Conservation (phyloP, 2,888 invertebrate genomes). For the Cyclophora punctaria region DNA sequence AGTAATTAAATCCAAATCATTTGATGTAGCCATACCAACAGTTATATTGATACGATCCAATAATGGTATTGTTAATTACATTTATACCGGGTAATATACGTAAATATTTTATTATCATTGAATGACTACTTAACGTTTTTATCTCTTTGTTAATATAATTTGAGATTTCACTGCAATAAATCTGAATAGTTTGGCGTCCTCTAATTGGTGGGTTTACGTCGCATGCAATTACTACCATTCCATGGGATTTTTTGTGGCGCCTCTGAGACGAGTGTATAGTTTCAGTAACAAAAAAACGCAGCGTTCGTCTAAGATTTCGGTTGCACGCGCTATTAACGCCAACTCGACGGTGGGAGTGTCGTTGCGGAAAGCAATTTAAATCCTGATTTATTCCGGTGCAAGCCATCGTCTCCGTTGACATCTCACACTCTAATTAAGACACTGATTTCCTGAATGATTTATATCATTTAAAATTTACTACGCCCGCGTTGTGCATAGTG, state of each 20-base stretch:
- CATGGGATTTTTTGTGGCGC: conserved; percentile 47
- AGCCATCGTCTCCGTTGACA: conserved; percentile 55
- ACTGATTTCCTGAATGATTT: conserved; percentile 54
- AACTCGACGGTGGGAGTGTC: conserved; percentile 65
- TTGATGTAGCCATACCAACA: conserved; percentile 45
- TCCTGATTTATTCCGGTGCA: conserved; percentile 63
- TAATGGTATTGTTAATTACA: conserved; percentile 49
- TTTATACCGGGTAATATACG: conserved; percentile 39
- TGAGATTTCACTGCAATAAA: conserved; percentile 32
- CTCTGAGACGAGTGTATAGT: conserved; percentile 47
- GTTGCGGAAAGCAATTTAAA: conserved; percentile 68
- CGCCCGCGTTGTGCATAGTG: conserved; percentile 17
- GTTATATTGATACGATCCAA: conserved; percentile 52
- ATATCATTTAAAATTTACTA: conserved; percentile 36
- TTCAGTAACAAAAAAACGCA: conserved; percentile 59
- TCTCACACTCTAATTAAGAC: conserved; percentile 63
- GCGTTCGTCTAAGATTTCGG: conserved; percentile 62
- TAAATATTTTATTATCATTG: conserved; percentile 35
- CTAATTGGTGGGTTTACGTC: conserved; percentile 43
- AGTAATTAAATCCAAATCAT: conserved; percentile 65
- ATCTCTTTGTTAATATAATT: conserved; percentile 35
- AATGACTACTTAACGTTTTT: conserved; percentile 34
- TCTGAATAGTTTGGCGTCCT: conserved; percentile 31
- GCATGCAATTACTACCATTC: conserved; percentile 38
- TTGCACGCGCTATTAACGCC: conserved; percentile 72